Conservation (phyloP, 2,113 vertebrate genomes). For the Panthera leo region DNA sequence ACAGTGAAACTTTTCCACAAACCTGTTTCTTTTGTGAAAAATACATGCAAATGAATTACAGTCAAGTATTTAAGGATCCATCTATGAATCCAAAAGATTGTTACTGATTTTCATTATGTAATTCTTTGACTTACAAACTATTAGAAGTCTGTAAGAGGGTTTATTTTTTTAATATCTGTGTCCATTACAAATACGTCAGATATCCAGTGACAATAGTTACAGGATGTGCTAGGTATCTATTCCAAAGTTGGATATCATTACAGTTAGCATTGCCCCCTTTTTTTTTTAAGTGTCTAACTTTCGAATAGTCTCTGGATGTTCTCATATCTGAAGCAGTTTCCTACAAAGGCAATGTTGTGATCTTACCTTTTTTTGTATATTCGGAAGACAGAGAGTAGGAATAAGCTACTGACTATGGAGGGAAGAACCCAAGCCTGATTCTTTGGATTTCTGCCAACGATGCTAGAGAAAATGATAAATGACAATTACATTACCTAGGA, state of each 20-base stretch:
- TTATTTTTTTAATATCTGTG: not conserved
- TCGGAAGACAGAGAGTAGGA: not conserved
- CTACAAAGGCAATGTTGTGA: not conserved
- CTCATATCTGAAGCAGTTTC: not conserved
- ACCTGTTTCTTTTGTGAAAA: not conserved
- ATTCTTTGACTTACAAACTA: constrained; percentile 4
- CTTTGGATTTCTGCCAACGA: not conserved
- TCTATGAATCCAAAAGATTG: not conserved
- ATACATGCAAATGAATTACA: not conserved
- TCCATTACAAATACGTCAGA: not conserved
- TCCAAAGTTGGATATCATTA: not conserved
- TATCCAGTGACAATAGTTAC: not conserved
- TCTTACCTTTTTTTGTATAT: not conserved
- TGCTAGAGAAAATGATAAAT: constrained; percentile 1
- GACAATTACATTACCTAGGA: not conserved
- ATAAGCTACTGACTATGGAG: not conserved
- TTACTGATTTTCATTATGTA: not conserved
- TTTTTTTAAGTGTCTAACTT: not conserved
- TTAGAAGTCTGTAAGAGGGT: not conserved
- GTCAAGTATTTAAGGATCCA: constrained; percentile 6
- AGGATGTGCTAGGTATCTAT: not conserved
- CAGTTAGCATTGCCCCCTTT: not conserved
- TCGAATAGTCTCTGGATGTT: not conserved
- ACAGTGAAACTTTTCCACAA: constrained; percentile 2
- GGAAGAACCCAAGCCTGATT: not conserved